Percentiles rank a stretch among this genome's conserved stretches.
Evolutionary conservation across 1,140 invertebrate genomes (phyloP).

Genomic region (Reticulitermes speratus): DNA sequence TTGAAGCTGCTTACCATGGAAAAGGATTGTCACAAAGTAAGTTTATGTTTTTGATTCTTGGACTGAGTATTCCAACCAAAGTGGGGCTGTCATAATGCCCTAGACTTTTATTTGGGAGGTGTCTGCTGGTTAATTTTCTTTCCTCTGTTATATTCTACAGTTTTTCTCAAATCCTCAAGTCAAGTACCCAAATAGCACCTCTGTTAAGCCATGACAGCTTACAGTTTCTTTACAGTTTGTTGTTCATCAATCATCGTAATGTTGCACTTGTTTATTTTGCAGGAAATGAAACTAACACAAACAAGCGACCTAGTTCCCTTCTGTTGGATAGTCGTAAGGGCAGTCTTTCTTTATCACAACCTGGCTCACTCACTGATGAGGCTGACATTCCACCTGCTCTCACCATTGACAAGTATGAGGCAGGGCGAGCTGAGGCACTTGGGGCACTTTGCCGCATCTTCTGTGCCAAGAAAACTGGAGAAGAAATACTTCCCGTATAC

Average conservation of each 20-base stretch:
- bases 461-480: conserved; percentile 93
- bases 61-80: no score
- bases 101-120: no score
- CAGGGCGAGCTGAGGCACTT: conserved; percentile 91
- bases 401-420: conserved; percentile 63
- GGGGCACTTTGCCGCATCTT: conserved; percentile 94
- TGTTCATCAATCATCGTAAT: no score
- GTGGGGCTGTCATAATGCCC: no score
- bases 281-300: conserved; percentile 1
- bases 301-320: conserved; percentile 36
- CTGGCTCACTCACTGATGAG: conserved; percentile 40
- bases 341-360: conserved; percentile 39
- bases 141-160: no score
- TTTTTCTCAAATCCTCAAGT: no score
- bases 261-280: neutral
- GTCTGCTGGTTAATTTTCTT: no score
- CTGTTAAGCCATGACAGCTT: no score
- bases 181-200: no score
- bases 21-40: neutral
- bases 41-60: neutral
- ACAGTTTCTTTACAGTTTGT: no score
- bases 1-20: conserved; percentile 18
- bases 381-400: conserved; percentile 33
- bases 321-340: conserved; percentile 36
- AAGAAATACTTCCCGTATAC: conserved; percentile 92